Base-by-base conservation (phyloP, 2,888 invertebrate species). In the Chrysolina haemoptera region DNA sequence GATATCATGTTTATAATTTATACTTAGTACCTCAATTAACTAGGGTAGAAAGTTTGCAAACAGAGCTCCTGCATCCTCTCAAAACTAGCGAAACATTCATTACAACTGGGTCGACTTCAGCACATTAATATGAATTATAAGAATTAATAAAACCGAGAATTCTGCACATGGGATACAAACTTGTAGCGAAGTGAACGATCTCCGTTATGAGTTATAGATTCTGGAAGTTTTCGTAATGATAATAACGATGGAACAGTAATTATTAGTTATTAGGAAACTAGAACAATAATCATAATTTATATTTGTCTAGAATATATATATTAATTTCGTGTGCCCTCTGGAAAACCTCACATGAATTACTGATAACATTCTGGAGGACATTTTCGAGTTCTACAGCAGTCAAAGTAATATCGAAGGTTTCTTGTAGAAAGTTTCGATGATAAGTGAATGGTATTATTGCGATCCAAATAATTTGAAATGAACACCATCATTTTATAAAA, bases 111-210 rank as follows among this genome's bases (percentile, higher is more conserved):
- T 59, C 59, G 67, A 71, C 46, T 55, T 62, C 11, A 46, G 14
- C 35, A 16, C 71, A 71, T 71, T 67, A 71, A 62, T 71, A 67
- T 59, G 46, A 71, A 67, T 71, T 71, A 71, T 65, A 71, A 71
- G 71, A 71, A 71, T 71, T 71, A 71, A 66, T 67, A 71, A 59
- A 71, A 71, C 66, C 53, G 22, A 14, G 41, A 41, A 41, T 64
- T 55, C 53, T 35, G 43, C 59, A 66, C 62, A 59, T 55, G 71
- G 71, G 66, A 67, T 53, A 22, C 67, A 67, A 71, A 55, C 55
- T 71, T 59, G 55, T 35, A 48, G 41, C 62, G 14, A 1, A 10
- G 46, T 59, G 55, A 55, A 55, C 41, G 27, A n/a, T 59, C 46
- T 48, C 27, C 27, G 50, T 12, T 41, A 12, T 62, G 68, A 68